Conservation (phyloP, 2,113 vertebrate genomes). For the Lepus americanus region DNA sequence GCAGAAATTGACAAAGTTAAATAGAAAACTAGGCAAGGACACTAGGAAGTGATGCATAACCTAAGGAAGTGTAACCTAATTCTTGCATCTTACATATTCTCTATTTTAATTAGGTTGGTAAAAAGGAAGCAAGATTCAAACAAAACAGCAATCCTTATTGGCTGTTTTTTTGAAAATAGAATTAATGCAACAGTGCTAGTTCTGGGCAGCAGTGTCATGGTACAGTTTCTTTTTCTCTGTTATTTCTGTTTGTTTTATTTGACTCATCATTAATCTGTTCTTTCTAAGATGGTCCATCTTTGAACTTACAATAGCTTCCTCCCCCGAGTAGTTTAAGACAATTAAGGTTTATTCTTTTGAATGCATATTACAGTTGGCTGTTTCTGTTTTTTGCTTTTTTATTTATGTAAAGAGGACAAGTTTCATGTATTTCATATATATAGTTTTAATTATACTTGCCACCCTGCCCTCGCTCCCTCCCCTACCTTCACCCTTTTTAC, state of each 20-base stretch:
- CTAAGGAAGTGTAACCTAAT: slow-evolving; percentile 16
- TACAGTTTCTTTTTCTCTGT: neutral
- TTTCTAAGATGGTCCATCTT: neutral
- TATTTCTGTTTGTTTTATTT: slow-evolving; percentile 38
- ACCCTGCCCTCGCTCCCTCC: too few species aligned
- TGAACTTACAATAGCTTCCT: neutral
- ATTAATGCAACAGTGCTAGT: neutral
- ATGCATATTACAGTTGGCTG: too few species aligned
- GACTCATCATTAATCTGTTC: neutral
- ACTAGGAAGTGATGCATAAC: slow-evolving; percentile 38
- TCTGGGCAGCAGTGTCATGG: neutral
- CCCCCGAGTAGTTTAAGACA: too few species aligned
- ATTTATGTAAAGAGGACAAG: too few species aligned
- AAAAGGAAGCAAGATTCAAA: slow-evolving; percentile 54
- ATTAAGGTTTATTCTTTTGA: too few species aligned
- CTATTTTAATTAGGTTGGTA: slow-evolving; percentile 51
- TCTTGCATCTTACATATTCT: slow-evolving; percentile 71
- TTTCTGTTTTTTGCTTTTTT: too few species aligned
- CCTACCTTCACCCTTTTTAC: too few species aligned
- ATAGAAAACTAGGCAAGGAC: neutral
- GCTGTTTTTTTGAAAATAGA: slow-evolving; percentile 12
- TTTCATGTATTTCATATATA: too few species aligned
- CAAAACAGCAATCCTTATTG: neutral
- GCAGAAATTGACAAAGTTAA: slow-evolving; percentile 28
- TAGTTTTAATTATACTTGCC: too few species aligned